Evolutionary conservation across 2,113 vertebrate species (phyloP).

Genomic region (Sterrhoptilus dennistouni): DNA sequence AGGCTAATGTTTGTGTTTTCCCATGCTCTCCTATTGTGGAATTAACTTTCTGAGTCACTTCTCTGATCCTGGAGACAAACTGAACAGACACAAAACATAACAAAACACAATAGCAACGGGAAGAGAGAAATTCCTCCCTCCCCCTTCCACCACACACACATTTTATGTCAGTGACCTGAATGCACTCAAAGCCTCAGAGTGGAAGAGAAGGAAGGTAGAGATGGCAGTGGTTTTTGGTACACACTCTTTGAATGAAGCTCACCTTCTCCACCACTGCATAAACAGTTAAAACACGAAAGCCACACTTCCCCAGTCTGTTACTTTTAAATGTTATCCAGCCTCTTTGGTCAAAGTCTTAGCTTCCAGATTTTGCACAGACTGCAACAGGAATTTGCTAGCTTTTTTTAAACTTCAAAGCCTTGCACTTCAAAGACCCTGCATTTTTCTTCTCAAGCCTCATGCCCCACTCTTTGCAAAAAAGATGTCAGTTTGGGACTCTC

Average conservation of each 20-base stretch:
- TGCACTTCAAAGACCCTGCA: background rate
- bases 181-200: background rate
- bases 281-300: background rate
- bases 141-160: background rate
- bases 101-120: constrained; percentile 53
- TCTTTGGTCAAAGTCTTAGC: background rate
- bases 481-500: background rate
- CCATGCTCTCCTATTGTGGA: constrained; percentile 52
- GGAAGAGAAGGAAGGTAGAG: background rate
- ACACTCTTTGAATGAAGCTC: background rate
- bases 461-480: background rate
- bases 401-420: constrained; percentile 21
- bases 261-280: background rate
- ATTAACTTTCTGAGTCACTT: constrained; percentile 65
- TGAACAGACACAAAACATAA: constrained; percentile 34
- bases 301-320: background rate
- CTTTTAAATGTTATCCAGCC: background rate
- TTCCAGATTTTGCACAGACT: background rate
- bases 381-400: background rate
- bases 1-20: constrained; percentile 50
- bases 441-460: background rate
- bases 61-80: constrained; percentile 68
- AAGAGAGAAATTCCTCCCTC: constrained; percentile 43
- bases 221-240: background rate
- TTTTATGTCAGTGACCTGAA: background rate